Evolutionary conservation across 2,797 vertebrate species (phyloP).

Genomic region (Halcyon smyrnensis): DNA sequence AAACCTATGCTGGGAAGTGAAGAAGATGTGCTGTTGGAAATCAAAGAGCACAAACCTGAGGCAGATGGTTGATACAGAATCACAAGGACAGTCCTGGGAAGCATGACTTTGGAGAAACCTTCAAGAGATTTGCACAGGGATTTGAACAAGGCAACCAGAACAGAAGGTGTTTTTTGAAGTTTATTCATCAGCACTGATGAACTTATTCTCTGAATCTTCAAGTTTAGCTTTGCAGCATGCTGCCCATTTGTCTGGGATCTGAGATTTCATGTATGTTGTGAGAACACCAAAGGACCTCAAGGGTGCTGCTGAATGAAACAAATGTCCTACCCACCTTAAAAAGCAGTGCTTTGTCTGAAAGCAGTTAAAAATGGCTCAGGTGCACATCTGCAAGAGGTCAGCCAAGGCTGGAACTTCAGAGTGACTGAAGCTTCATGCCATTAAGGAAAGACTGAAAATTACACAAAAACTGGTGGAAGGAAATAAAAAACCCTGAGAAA

Average conservation of each 20-base stretch:
- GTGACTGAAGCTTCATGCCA: background rate
- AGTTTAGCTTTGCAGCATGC: background rate
- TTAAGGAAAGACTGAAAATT: background rate
- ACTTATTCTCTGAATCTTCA: background rate
- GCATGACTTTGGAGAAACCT: background rate
- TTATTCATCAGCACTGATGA: background rate
- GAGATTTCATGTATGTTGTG: background rate
- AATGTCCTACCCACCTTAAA: background rate
- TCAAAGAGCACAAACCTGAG: background rate
- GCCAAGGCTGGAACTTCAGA: background rate
- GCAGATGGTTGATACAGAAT: background rate
- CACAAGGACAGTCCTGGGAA: background rate
- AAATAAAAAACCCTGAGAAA: slow-evolving; percentile 4
- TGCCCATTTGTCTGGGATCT: background rate
- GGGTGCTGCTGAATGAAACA: background rate
- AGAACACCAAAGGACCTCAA: background rate
- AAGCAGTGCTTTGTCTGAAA: background rate
- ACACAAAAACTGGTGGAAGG: background rate
- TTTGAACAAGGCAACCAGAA: background rate
- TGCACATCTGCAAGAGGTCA: background rate
- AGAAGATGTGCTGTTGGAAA: background rate
- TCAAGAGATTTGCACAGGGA: background rate
- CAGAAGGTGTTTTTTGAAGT: background rate
- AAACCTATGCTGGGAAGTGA: background rate
- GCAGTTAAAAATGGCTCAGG: background rate